These are phyloP conservation scores for Gallinago solitaria DNA, from an alignment of 2,797 vertebrate species.

Conservation along the genomic window DNA sequence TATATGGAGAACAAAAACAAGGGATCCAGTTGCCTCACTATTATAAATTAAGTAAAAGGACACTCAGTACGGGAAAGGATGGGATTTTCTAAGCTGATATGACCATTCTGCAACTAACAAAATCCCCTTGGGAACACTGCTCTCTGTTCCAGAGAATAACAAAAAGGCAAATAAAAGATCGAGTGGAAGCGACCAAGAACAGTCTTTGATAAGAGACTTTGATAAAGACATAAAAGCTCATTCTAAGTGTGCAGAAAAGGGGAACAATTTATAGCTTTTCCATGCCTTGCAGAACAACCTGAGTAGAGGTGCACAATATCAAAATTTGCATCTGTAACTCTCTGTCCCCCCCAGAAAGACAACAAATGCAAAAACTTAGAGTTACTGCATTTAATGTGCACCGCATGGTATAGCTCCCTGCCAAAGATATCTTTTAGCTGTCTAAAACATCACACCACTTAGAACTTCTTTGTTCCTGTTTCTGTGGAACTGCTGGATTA, in stretches of 20 bases:
- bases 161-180: constrained; percentile 20
- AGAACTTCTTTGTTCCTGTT: background rate
- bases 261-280: background rate
- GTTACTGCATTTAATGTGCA: background rate
- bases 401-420: background rate
- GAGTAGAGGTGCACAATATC: background rate
- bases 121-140: background rate
- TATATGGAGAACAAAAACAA: constrained; percentile 32
- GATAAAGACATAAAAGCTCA: background rate
- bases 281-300: background rate
- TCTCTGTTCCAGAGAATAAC: background rate
- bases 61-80: background rate
- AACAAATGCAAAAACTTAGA: background rate
- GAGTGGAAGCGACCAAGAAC: background rate
- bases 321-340: background rate
- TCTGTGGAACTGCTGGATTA: background rate
- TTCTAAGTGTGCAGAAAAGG: background rate
- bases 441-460: background rate
- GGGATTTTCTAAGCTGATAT: background rate
- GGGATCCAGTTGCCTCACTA: constrained; percentile 30
- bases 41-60: constrained; percentile 42
- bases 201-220: background rate
- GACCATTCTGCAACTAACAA: constrained; percentile 8
- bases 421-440: background rate
- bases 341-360: background rate